Conservation (phyloP, 92 coral and sea anemone genomes). For the Porites rus region DNA sequence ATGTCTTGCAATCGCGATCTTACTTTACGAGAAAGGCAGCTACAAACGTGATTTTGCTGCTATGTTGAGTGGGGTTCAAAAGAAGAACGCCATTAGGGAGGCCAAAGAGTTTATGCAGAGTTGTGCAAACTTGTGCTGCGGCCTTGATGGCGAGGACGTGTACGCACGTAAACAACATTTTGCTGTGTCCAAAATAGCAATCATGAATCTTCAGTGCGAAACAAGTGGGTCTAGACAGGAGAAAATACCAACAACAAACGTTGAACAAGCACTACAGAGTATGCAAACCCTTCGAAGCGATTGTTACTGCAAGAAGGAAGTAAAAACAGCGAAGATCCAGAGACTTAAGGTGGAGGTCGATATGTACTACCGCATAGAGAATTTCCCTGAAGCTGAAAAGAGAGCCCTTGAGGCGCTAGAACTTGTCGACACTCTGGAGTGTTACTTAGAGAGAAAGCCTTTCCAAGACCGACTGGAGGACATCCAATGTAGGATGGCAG, state of each 20-base stretch:
- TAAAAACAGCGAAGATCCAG: no score
- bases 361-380: no score
- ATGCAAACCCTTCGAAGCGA: not conserved
- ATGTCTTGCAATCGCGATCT: not conserved
- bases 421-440: no score
- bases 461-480: no score
- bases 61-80: not conserved
- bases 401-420: no score
- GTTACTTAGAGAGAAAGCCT: no score
- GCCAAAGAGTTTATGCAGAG: not conserved
- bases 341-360: no score
- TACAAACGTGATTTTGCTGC: constrained; percentile 10
- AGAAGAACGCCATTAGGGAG: not conserved
- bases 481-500: no score
- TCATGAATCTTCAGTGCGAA: not conserved
- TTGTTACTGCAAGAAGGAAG: not conserved
- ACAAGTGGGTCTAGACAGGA: not conserved
- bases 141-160: not conserved
- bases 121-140: not conserved
- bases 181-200: not conserved
- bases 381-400: no score
- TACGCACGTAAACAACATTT: not conserved
- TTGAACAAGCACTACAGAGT: not conserved
- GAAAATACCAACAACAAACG: not conserved
- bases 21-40: constrained; percentile 10